phyloP scores from a whole-genome alignment of 1,140 invertebrate species.

The Notospermus geniculatus region DNA sequence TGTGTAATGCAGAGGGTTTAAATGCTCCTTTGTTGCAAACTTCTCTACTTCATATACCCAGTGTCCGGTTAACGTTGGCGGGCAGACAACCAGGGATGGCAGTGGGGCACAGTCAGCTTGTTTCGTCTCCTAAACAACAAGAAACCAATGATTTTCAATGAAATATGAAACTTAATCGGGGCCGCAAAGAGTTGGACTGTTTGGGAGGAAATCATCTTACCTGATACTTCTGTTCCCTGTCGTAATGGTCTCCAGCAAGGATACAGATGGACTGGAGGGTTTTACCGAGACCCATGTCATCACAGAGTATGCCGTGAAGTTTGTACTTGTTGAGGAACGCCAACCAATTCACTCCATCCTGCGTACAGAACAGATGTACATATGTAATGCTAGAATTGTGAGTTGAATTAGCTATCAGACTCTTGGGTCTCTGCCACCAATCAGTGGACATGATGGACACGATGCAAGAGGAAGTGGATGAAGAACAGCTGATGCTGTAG shows the following conservation, averaged over 20 bases:
- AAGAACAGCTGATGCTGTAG: too few relatives aligned
- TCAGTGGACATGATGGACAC: too few relatives aligned
- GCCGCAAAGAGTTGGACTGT: not conserved
- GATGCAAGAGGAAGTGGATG: too few relatives aligned
- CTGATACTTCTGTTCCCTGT: constrained; percentile 57
- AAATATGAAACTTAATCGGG: not conserved
- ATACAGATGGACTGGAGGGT: constrained; percentile 97
- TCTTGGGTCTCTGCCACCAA: too few relatives aligned
- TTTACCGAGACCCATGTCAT: constrained; percentile 97
- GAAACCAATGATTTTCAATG: too few relatives aligned
- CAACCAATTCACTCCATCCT: constrained; percentile 96
- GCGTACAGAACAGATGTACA: constrained; percentile 41
- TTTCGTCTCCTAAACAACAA: constrained; percentile 32
- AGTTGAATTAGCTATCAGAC: too few relatives aligned
- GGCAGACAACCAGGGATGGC: constrained; percentile 92
- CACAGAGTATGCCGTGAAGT: constrained; percentile 95
- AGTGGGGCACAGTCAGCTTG: constrained; percentile 57
- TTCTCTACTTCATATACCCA: constrained; percentile 98
- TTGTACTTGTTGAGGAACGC: constrained; percentile 93
- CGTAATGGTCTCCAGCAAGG: constrained; percentile 83
- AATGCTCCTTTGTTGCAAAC: constrained; percentile 69
- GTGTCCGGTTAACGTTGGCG: constrained; percentile 95
- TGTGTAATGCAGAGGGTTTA: constrained; percentile 88
- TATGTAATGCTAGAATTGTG: too few relatives aligned
- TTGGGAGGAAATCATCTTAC: constrained; percentile 24